These are phyloP conservation scores for Pterostichus madidus DNA, from an alignment of 2,888 invertebrate species.

Conservation along the genomic window DNA sequence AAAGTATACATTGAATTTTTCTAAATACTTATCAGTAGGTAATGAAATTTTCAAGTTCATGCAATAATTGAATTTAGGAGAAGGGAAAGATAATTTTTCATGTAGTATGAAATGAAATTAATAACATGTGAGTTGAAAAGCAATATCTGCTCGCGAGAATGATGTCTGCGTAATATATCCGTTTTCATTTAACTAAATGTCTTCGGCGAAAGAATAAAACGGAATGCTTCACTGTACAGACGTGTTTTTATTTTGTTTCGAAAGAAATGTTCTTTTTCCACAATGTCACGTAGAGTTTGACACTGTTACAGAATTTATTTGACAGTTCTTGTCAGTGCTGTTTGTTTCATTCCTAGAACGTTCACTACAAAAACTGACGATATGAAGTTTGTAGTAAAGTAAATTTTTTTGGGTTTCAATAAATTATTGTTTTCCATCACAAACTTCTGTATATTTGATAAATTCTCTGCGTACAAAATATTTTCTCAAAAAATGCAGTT, in stretches of 20 bases:
- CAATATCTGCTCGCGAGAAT: constrained; percentile 1
- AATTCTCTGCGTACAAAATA: neutral
- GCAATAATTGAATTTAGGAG: too few species aligned
- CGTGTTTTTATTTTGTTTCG: constrained; percentile 42
- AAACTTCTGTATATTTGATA: too few species aligned
- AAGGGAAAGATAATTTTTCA: too few species aligned
- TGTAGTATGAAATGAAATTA: neutral
- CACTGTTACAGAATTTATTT: constrained; percentile 61
- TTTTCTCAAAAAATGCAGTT: neutral
- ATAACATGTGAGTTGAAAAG: constrained; percentile 20
- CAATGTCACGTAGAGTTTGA: constrained; percentile 59
- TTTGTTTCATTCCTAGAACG: constrained; percentile 53
- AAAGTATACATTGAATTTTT: too few species aligned
- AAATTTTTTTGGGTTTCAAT: too few species aligned
- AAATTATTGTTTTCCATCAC: too few species aligned
- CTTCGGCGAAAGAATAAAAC: constrained; percentile 27
- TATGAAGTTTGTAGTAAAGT: constrained; percentile 5
- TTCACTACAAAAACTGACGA: constrained; percentile 35
- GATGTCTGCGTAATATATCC: constrained; percentile 39
- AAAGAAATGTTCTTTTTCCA: constrained; percentile 55
- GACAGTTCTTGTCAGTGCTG: constrained; percentile 61
- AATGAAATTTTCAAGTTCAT: too few species aligned
- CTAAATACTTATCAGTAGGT: too few species aligned
- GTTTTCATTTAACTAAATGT: constrained; percentile 54
- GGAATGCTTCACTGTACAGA: constrained; percentile 4